These are phyloP conservation scores for Pemphredon lugubris DNA, from an alignment of 2,888 invertebrate genomes.

Conservation along the genomic window DNA sequence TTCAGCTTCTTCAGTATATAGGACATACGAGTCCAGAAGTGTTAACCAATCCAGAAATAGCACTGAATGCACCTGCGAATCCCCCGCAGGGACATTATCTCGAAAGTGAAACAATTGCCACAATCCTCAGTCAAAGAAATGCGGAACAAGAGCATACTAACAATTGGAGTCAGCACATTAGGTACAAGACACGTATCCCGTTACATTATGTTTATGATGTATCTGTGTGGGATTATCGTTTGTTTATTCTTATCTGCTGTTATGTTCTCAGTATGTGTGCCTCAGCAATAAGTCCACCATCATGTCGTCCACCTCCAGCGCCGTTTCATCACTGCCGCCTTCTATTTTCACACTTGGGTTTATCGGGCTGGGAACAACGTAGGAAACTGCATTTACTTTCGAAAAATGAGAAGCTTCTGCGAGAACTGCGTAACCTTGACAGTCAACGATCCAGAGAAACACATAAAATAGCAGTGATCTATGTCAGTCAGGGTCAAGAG, in stretches of 20 bases:
- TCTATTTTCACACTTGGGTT: slow-evolving; percentile 94
- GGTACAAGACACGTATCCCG: slow-evolving; percentile 57
- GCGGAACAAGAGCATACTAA: slow-evolving; percentile 89
- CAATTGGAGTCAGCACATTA: slow-evolving; percentile 75
- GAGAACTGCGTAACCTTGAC: slow-evolving; percentile 96
- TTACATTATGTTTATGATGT: not conserved
- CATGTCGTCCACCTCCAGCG: slow-evolving; percentile 82
- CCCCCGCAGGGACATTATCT: slow-evolving; percentile 88
- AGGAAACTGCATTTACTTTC: slow-evolving; percentile 92
- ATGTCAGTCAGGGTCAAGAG: slow-evolving; percentile 98
- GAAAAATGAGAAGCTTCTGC: slow-evolving; percentile 92
- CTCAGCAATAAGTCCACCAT: slow-evolving; percentile 82
- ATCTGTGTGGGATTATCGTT: no score
- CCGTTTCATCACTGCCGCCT: slow-evolving; percentile 93
- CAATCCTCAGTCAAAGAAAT: slow-evolving; percentile 91
- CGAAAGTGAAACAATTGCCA: slow-evolving; percentile 93
- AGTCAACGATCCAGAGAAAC: slow-evolving; percentile 95
- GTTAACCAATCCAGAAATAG: slow-evolving; percentile 77
- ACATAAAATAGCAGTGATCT: slow-evolving; percentile 98
- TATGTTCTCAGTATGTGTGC: slow-evolving; percentile 81
- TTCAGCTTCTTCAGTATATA: slow-evolving; percentile 92
- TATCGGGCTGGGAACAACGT: slow-evolving; percentile 94
- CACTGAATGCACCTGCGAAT: slow-evolving; percentile 90
- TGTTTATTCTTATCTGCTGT: not conserved
- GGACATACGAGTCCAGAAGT: slow-evolving; percentile 94